Evolutionary conservation across 2,888 invertebrate species (phyloP), one percentile per base, ranked within the genome.

Genomic region (Melanostoma scalare): DNA sequence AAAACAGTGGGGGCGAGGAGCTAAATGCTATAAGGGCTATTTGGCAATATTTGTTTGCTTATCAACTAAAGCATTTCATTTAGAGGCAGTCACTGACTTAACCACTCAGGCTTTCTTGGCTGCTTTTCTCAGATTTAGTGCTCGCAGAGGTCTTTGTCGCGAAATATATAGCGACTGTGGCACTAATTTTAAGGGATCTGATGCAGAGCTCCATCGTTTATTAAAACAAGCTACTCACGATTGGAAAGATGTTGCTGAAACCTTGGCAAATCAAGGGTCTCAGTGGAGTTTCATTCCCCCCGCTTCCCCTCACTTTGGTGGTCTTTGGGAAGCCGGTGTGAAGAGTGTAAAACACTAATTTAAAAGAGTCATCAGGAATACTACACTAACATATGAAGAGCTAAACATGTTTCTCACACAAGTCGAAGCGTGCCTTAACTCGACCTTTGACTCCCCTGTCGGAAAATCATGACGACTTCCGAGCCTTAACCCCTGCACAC

Each of bases 161-260:
- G 50, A 86, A 4, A 55, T 89, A 0, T 87, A 86, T 71, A 85
- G 86, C 58, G 89, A 89, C 52, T 86, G 86, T 56, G 89, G 88
- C 0, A 87, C 87, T 0, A 89, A 87, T 44, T 88, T 89, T 55
- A 1, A 89, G 89, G 4, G 89, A 89, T 0, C 20, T 20, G 60
- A 85, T 4, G 68, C n/a, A 6, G 48, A 50, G 2, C 20, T 81
- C 8, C 9, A 61, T n/a, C 31, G 44, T 4, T n/a, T 60, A 6
- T 3, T 77, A 6, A 46, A 36, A 9, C 33, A 35, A 3, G 67
- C 67, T n/a, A 9, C 42, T 6, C 9, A 31, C 36, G 35, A 20
- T 30, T 63, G 36, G 48, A 4, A 50, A 36, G 20, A 63, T 1
- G 33, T 36, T 2, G 36, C 48, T 3, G 33, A 10, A 2, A 10